phyloP scores from a whole-genome alignment of 2,888 invertebrate genomes.

The Itoplectis maculator region DNA sequence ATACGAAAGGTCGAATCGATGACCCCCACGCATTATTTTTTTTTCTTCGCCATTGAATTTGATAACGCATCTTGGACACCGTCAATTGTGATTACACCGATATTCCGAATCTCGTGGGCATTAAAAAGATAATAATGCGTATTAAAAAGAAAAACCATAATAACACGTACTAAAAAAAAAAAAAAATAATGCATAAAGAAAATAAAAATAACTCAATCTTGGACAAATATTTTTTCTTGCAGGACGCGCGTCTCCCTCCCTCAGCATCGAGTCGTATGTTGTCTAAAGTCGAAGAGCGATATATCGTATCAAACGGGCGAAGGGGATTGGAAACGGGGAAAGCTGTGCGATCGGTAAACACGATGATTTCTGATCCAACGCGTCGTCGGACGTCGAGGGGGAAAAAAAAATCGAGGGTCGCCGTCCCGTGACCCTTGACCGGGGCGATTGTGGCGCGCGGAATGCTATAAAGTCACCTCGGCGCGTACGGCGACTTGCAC shows the following conservation, averaged over 20 bases:
- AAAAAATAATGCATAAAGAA: background rate
- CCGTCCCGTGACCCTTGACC: background rate
- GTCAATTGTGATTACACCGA: background rate
- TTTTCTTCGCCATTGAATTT: background rate
- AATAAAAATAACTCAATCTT: background rate
- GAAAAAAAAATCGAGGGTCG: slow-evolving; percentile 3
- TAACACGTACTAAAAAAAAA: background rate
- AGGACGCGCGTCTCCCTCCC: background rate
- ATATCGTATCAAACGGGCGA: background rate
- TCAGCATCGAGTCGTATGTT: background rate
- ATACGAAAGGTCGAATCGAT: background rate
- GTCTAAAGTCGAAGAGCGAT: slow-evolving; percentile 45
- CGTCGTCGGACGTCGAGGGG: background rate
- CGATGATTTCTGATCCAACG: slow-evolving; percentile 11
- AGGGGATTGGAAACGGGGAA: background rate
- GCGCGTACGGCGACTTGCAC: background rate
- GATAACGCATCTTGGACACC: background rate
- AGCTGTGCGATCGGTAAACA: slow-evolving; percentile 33
- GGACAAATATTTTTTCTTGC: background rate
- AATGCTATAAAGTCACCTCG: slow-evolving; percentile 21
- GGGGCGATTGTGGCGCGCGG: background rate
- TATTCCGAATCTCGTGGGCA: background rate
- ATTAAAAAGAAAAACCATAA: too few species aligned
- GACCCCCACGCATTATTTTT: background rate
- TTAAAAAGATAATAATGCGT: background rate